A percentile compares a stretch with the other conserved stretches of the same genome.
These are phyloP conservation scores for Notodonta ziczac DNA, from an alignment of 2,888 invertebrate genomes.

Conservation along the genomic window DNA sequence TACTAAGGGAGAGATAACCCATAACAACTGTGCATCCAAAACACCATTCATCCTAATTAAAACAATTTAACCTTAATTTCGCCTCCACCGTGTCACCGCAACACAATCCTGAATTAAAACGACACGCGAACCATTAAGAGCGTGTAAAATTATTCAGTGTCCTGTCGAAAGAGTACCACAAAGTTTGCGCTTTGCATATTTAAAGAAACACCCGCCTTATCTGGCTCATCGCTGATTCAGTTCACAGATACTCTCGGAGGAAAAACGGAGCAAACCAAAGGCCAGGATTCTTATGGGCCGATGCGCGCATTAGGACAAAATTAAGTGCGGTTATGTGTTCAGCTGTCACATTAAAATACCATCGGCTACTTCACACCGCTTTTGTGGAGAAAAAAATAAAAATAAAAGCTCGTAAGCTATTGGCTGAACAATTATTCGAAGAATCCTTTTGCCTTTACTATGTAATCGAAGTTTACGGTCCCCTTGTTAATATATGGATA, in stretches of 20 bases:
- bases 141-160: slow-evolving; percentile 82
- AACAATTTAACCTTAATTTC: slow-evolving; percentile 51
- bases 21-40: slow-evolving; percentile 18
- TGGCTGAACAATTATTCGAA: slow-evolving; percentile 73
- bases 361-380: slow-evolving; percentile 68
- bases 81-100: slow-evolving; percentile 61
- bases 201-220: slow-evolving; percentile 80
- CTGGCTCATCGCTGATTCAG: slow-evolving; percentile 78
- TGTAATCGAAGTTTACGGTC: slow-evolving; percentile 48
- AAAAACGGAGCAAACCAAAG: slow-evolving; percentile 68
- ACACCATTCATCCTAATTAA: slow-evolving; percentile 36
- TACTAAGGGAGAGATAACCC: neutral
- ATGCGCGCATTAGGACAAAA: slow-evolving; percentile 80
- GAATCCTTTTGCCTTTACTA: slow-evolving; percentile 58
- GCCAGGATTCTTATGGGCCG: slow-evolving; percentile 65
- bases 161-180: slow-evolving; percentile 74
- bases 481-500: slow-evolving; percentile 55
- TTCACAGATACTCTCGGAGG: slow-evolving; percentile 71
- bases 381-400: slow-evolving; percentile 49
- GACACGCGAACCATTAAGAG: slow-evolving; percentile 77
- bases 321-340: slow-evolving; percentile 83
- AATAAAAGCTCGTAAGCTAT: slow-evolving; percentile 63
- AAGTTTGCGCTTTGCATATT: slow-evolving; percentile 83
- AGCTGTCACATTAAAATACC: slow-evolving; percentile 81
- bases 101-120: slow-evolving; percentile 69